phyloP scores from a whole-genome alignment of 2,113 vertebrate species.

The Chamaetylas fuelleborni region DNA sequence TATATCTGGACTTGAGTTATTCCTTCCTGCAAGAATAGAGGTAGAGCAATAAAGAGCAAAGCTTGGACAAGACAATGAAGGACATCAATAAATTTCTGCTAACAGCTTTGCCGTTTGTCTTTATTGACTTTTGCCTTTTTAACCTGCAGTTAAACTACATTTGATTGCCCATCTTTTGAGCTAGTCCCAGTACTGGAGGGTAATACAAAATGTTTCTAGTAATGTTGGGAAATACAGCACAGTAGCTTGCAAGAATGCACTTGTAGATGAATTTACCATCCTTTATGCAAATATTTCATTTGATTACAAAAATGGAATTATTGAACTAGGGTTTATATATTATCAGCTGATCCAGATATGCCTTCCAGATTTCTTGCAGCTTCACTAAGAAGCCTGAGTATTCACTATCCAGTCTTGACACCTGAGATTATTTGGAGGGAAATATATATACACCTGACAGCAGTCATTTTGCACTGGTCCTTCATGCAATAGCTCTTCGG shows the following conservation, averaged over 20 bases:
- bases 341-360: neutral
- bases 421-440: neutral
- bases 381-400: neutral
- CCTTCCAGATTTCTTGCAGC: neutral
- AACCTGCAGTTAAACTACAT: neutral
- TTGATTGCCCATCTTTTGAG: neutral
- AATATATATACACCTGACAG: neutral
- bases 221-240: neutral
- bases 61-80: neutral
- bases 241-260: neutral
- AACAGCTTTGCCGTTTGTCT: neutral
- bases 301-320: neutral
- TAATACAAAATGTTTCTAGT: neutral
- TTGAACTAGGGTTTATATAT: neutral
- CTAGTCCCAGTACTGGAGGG: neutral
- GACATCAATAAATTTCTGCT: conserved; percentile 4
- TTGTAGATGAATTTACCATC: neutral
- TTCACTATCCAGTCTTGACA: neutral
- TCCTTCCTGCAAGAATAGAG: neutral
- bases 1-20: neutral
- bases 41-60: neutral
- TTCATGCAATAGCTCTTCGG: neutral
- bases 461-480: neutral
- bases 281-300: neutral
- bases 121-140: conserved; percentile 23